Percentiles rank a stretch among this genome's conserved stretches.
Conservation (phyloP, 2,888 invertebrate species). For the Bombylius major region DNA sequence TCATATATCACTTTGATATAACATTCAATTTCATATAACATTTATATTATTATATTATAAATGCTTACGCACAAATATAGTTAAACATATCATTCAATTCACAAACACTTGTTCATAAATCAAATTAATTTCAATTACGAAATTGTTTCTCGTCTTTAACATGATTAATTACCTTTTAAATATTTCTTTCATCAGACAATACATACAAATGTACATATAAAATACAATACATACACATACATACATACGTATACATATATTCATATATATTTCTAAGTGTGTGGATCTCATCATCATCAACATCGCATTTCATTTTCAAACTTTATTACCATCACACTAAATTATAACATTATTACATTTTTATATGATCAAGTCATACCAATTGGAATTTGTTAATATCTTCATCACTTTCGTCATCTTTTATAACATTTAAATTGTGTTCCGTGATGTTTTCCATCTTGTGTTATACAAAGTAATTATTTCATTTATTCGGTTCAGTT, state of each 20-base stretch:
- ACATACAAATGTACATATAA: neutral
- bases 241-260: neutral
- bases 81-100: neutral
- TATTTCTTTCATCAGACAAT: conserved; percentile 7
- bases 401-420: neutral
- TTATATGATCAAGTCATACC: too few relatives aligned
- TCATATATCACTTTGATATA: conserved; percentile 1
- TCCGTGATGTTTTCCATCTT: neutral
- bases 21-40: too few relatives aligned
- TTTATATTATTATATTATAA: too few relatives aligned
- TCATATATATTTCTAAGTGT: too few relatives aligned
- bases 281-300: too few relatives aligned
- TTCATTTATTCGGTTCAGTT: too few relatives aligned
- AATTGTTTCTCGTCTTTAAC: conserved; percentile 8
- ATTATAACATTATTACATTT: too few relatives aligned
- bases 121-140: conserved; percentile 15
- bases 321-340: too few relatives aligned
- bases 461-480: too few relatives aligned
- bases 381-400: neutral
- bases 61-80: too few relatives aligned
- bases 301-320: too few relatives aligned
- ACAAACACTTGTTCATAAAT: conserved; percentile 11
- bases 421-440: neutral
- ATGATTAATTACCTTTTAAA: conserved; percentile 15
- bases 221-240: neutral